Evolutionary conservation across 2,888 invertebrate genomes (phyloP).

Genomic region (Melinopterus prodromus): DNA sequence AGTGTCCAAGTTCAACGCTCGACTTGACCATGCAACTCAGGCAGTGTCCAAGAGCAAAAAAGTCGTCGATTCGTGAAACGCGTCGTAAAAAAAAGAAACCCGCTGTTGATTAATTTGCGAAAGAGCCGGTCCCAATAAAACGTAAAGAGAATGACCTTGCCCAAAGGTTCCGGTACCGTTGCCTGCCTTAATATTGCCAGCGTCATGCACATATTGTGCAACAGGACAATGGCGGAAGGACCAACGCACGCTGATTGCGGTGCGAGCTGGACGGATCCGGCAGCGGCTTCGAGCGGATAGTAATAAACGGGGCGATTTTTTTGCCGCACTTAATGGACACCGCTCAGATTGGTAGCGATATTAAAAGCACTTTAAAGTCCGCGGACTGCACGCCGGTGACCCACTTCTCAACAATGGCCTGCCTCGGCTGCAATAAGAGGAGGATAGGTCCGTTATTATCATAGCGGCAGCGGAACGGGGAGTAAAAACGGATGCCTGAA

Average conservation of each 20-base stretch:
- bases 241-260: background rate
- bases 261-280: background rate
- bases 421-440: background rate
- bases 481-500: background rate
- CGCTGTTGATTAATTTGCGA: background rate
- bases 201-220: background rate
- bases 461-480: background rate
- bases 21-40: background rate
- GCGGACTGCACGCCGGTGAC: background rate
- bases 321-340: background rate
- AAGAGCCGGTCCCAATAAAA: background rate
- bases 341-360: constrained; percentile 4
- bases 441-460: background rate
- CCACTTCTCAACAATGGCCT: background rate
- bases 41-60: no score
- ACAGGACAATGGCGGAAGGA: background rate
- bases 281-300: background rate
- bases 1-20: background rate
- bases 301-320: background rate
- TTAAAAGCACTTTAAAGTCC: constrained; percentile 4
- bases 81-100: background rate
- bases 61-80: no score
- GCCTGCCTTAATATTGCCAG: background rate
- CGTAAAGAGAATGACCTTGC: background rate
- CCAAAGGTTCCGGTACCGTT: background rate